Base-by-base conservation (phyloP, 2,113 vertebrate genomes). In the Pachycephala philippinensis region DNA sequence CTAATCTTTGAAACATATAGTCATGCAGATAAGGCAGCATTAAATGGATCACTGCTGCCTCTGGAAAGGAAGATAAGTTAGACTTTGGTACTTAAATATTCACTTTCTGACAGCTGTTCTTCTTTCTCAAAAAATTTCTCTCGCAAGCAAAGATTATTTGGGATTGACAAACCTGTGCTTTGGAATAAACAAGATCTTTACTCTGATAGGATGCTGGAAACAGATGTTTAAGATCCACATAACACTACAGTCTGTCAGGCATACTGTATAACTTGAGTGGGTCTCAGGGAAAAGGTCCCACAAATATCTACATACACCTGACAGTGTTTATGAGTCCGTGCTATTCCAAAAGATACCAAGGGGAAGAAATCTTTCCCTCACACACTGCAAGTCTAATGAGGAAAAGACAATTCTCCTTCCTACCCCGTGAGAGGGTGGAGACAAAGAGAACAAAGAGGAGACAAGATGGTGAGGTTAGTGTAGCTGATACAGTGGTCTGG, bases 41-140 rank as follows among this genome's bases (percentile, higher is more conserved):
- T 90, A 93, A 93, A 95, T 59, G 64, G 83, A 95, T 93, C 63
- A 59, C 76, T 89, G 64, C 76, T 93, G 79, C 42, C 86, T 78
- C 94, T 75, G 64, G 66, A 71, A 93, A 74, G 56, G n/a, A 81
- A 86, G 95, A 95, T 92, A 96, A 89, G 64, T 75, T 75, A 94
- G 59, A 33, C 35, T 81, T 84, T 75, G 60, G 64, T 87, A 59
- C 33, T 90, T 66, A 59, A 44, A 83, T 50, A 95, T 12, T 81
- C 30, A 3, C 53, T 91, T 91, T 87, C 83, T 93, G 79, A 78
- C 68, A 93, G 71, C 35, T 90, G 83, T 79, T 96, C 52, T 44
- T 87, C 53, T 59, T 84, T 83, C 68, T 77, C 63, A 59, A 49
- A 79, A 84, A 78, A 42, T 31, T 74, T 30, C n/a, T 66, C 76